Percentiles rank a stretch among this genome's conserved stretches.
phyloP scores from a whole-genome alignment of 2,888 invertebrate species.

The Troides helena region DNA sequence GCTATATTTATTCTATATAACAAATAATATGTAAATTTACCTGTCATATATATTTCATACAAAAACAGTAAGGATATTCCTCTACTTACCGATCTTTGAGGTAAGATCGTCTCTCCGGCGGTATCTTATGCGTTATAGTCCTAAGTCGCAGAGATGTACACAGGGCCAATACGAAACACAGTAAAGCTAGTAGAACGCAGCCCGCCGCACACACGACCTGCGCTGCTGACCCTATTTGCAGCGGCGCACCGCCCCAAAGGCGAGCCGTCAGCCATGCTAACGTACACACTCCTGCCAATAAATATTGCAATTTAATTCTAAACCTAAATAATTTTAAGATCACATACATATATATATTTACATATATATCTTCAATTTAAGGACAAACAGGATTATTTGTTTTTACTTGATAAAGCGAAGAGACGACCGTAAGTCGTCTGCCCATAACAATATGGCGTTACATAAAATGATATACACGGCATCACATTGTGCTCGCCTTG shows the following conservation, averaged over 20 bases:
- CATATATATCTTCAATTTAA: too few species aligned
- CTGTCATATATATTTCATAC: too few species aligned
- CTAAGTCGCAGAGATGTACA: conserved; percentile 83
- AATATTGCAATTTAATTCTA: background rate
- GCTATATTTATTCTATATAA: too few species aligned
- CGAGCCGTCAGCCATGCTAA: conserved; percentile 84
- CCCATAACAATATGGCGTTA: too few species aligned
- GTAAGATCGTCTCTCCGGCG: conserved; percentile 78
- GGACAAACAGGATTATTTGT: too few species aligned
- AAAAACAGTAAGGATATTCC: too few species aligned
- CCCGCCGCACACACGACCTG: conserved; percentile 85
- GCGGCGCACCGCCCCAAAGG: conserved; percentile 82
- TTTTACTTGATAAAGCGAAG: too few species aligned
- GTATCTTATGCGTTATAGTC: conserved; percentile 80
- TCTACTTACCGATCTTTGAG: conserved; percentile 75
- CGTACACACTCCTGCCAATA: conserved; percentile 81
- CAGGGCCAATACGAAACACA: conserved; percentile 84
- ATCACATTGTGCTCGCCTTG: too few species aligned
- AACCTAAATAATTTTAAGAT: background rate
- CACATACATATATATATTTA: too few species aligned
- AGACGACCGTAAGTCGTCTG: too few species aligned
- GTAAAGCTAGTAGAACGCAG: conserved; percentile 82
- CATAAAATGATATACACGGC: too few species aligned
- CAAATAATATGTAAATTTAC: too few species aligned
- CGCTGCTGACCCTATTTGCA: conserved; percentile 76